These are phyloP conservation scores for Hirundichthys speculiger DNA, from an alignment of 2,113 vertebrate genomes.

Conservation along the genomic window DNA sequence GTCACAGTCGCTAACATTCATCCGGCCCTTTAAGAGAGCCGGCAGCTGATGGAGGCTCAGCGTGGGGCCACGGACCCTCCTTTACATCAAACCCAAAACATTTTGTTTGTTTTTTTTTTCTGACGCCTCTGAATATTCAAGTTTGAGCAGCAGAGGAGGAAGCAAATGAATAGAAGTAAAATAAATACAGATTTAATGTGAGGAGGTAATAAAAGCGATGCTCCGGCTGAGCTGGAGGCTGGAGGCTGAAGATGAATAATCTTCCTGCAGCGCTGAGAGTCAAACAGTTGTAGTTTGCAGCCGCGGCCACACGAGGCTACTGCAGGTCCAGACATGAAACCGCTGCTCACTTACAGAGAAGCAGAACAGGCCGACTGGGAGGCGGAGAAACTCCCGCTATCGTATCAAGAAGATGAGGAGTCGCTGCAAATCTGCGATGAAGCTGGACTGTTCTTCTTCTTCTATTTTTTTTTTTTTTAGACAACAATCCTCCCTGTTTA, in stretches of 20 bases:
- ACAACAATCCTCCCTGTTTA: slow-evolving; percentile 48
- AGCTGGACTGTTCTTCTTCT: slow-evolving; percentile 18
- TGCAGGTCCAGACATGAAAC: slow-evolving; percentile 37
- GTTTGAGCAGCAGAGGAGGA: no score
- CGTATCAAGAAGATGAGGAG: slow-evolving; percentile 14
- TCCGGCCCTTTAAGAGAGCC: no score
- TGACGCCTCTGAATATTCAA: no score
- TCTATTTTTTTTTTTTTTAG: slow-evolving; percentile 7
- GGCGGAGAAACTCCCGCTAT: slow-evolving; percentile 3
- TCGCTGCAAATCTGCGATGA: slow-evolving; percentile 22
- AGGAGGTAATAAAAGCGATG: neutral
- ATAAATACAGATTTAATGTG: neutral
- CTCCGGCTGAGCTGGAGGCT: no score
- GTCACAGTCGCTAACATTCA: no score
- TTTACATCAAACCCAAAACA: no score
- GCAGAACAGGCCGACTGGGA: neutral
- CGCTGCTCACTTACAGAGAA: neutral
- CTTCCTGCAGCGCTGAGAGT: no score
- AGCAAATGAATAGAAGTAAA: neutral
- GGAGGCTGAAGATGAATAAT: no score
- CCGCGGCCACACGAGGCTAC: slow-evolving; percentile 62
- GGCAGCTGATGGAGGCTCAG: no score
- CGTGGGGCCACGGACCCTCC: no score
- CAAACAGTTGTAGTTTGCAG: slow-evolving; percentile 52
- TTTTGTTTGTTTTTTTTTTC: no score